Base-by-base conservation (phyloP, 2,797 vertebrate genomes). In the Nasua narica region DNA sequence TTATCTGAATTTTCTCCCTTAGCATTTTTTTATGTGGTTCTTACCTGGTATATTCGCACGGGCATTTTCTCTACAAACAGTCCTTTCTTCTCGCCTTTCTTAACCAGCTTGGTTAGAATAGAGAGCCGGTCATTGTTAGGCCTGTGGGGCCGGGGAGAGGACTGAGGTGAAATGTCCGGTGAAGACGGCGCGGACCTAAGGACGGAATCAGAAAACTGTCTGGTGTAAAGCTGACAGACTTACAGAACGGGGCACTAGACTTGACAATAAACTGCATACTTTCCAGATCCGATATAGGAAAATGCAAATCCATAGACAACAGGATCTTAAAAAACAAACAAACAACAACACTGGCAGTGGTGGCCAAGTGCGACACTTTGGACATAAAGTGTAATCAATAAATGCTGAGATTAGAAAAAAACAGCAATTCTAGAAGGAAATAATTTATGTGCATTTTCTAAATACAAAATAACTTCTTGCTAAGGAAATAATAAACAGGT, bases 11-110 rank as follows among this genome's bases (percentile, higher is more conserved):
- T 74, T 92, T 79, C 48, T n/a, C 19, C 37, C 37, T 87, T 62
- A 35, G 27, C 43, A 67, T 27, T 83, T 52, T 52, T 58, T 82
- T 10, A 60, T 10, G 19, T 10, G 8, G 60, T 48, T 90, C 84
- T 76, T 97, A 99, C 99, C 99, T 99, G 99, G 97, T 99, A 99
- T 97, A 99, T 99, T 91, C 99, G 98, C 92, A 99, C 99, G 0
- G 99, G 99, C 99, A 99, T 99, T 98, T 99, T 99, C 98, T 99
- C 99, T 37, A 99, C 99, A 99, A 99, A 99, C 14, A 99, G 99
- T 5, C 99, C 99, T 97, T 99, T 99, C 97, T 99, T 99, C 96
- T 99, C 99, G 65, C 99, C 99, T 94, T 99, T 99, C 91, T 99
- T 99, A 87, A 99, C 99, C 93, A 99, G 98, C 52, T 99, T 99